Evolutionary conservation across 2,888 invertebrate species (phyloP), one percentile per base, ranked within the genome.

Genomic region (Erebia epiphron): DNA sequence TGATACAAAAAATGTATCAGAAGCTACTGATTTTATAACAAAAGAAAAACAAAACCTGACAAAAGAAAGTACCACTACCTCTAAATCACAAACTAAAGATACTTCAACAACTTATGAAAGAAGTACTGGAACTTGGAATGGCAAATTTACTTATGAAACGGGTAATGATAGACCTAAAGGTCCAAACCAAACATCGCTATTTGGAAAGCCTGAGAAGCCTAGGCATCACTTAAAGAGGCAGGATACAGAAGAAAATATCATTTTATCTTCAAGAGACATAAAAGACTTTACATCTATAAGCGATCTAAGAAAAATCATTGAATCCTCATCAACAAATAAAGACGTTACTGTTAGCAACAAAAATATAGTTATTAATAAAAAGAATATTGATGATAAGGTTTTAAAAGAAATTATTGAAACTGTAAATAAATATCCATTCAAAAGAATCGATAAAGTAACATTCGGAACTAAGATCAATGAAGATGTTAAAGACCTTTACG

Each of bases 381-480:
- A 92, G 79, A 93, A 92, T 64, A 90, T 93, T 54, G 92, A 93
- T 70, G 93, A 93, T 69, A 84, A 86, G 74, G 86, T 93, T 65
- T 76, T 93, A 54, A 92, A 91, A 78, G 93, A 93, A 79, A 93
- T 93, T 66, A 91, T 93, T 69, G 93, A 93, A 54, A 92, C 93
- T 2, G 93, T 93, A 16, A 92, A 91, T 76, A 93, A 92, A 73
- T 93, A 93, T 81, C 93, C 93, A 35, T 93, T 93, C 74, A 93
- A 93, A 73, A 86, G 90, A 77, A 94, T 91, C 73, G 91, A 90
- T 75, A 94, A 93, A 79, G 94, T 94, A 56, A 91, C 94, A 9
- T 92, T 94, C 76, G 93, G 95, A 62, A 91, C 93, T 67, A 95
- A 93, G 84, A 90, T 95, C 73, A 94, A 95, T 74, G 91, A 95